Evolutionary conservation across 1,140 invertebrate species (phyloP).

Genomic region (Ostrea edulis): DNA sequence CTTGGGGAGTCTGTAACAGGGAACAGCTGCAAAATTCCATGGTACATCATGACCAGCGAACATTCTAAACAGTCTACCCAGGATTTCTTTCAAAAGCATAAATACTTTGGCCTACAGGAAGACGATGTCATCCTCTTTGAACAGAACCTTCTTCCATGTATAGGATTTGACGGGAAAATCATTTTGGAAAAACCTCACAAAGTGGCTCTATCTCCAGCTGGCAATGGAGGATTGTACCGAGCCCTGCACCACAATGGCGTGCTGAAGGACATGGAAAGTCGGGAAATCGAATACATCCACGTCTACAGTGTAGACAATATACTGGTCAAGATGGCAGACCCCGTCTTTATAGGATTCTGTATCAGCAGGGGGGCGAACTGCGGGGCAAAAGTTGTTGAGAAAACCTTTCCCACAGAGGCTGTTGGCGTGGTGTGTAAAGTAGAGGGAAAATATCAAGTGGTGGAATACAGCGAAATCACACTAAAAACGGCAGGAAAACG

Average conservation of each 20-base stretch:
- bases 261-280: conserved; percentile 88
- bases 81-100: conserved; percentile 89
- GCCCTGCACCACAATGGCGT: conserved; percentile 87
- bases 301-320: conserved; percentile 99
- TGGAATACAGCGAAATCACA: conserved; percentile 98
- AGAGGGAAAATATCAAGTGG: conserved; percentile 90
- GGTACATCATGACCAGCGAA: conserved; percentile 98
- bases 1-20: conserved; percentile 86
- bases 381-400: conserved; percentile 97
- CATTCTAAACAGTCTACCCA: conserved; percentile 92
- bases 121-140: conserved; percentile 94
- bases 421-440: conserved; percentile 97
- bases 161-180: conserved; percentile 96
- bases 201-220: conserved; percentile 95
- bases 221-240: conserved; percentile 98
- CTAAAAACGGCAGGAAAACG: conserved; percentile 90
- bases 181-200: conserved; percentile 88
- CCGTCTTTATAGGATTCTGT: conserved; percentile 97
- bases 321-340: conserved; percentile 98
- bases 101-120: conserved; percentile 92
- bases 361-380: conserved; percentile 93
- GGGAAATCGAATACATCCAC: conserved; percentile 94
- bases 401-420: conserved; percentile 93
- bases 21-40: conserved; percentile 81
- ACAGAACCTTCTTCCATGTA: conserved; percentile 96